These are phyloP conservation scores for Aldabrachelys gigantea DNA, from an alignment of 2,113 vertebrate genomes.

Conservation along the genomic window DNA sequence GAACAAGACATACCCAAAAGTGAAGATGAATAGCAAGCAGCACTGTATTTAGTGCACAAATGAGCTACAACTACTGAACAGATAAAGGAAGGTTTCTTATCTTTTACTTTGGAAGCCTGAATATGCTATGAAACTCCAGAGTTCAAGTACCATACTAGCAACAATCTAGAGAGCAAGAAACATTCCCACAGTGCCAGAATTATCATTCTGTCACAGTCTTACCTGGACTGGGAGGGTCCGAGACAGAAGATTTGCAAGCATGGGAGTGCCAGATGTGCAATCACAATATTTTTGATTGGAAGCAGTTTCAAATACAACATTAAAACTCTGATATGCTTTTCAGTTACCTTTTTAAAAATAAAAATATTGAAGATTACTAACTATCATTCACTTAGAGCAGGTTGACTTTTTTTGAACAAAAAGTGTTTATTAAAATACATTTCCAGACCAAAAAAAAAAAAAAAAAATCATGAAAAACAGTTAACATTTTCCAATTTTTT, in stretches of 20 bases:
- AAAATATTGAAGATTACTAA: neutral
- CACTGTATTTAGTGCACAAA: slow-evolving; percentile 29
- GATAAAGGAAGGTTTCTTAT: slow-evolving; percentile 54
- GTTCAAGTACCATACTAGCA: slow-evolving; percentile 45
- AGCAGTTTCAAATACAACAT: neutral
- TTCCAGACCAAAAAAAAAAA: neutral
- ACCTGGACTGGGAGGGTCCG: slow-evolving; percentile 49
- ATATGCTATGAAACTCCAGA: slow-evolving; percentile 45
- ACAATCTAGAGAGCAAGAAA: slow-evolving; percentile 64
- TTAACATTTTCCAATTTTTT: neutral
- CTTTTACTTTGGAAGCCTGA: slow-evolving; percentile 34
- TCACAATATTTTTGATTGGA: neutral
- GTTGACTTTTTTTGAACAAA: neutral
- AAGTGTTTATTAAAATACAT: neutral
- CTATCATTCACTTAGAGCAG: neutral
- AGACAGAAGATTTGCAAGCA: slow-evolving; percentile 11
- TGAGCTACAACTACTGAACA: slow-evolving; percentile 51
- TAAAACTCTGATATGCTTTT: too few relatives aligned
- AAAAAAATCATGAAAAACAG: neutral
- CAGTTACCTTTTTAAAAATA: neutral
- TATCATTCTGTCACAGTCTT: slow-evolving; percentile 63
- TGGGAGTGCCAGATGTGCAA: slow-evolving; percentile 8
- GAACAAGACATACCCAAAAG: slow-evolving; percentile 33
- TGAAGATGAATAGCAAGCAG: neutral
- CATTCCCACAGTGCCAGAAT: neutral